Evolutionary conservation across 2,797 vertebrate species (phyloP), one percentile per base, ranked within the genome.

Genomic region (Danio tinwini): DNA sequence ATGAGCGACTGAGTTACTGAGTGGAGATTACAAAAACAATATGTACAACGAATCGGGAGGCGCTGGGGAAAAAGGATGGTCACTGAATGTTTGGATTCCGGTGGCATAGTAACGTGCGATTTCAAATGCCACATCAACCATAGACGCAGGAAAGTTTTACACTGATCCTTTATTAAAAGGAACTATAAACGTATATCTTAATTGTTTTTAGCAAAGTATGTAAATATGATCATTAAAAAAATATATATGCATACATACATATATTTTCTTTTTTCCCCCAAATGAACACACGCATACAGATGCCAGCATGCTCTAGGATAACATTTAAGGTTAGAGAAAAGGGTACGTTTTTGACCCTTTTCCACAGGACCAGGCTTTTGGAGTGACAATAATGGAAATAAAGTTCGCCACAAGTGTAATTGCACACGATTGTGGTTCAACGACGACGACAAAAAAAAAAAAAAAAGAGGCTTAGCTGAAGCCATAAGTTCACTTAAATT

Each of bases 201-300:
- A 94, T 94, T 92, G 75, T 29, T 81, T 85, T 76, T 77, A 82
- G 75, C 75, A 77, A 85, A 83, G 65, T 86, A 81, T 87, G 84
- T 76, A 80, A 61, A 52, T 77, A 69, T 83, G 81, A 55, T 84
- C 55, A 82, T 44, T 67, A 45, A 77, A 84, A 85, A 75, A 45
- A 71, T 52, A 84, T 76, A 83, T 84, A 68, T 71, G 80, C 42
- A 52, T 47, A 55, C 64, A 12, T 74, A 72, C 78, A 72, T 70
- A 40, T 69, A 19, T 74, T 45, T 37, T 75, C 13, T 47, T 73
- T 71, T 68, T 45, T n/a, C 39, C n/a, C 40, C 53, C 50, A 72
- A 84, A 70, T 44, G 58, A 52, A 70, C 63, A 80, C 82, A 74
- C 40, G 74, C 64, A 74, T 37, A 65, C 68, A 39, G 67, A 70